Evolutionary conservation across 2,113 vertebrate genomes (phyloP), one percentile per base, ranked within the genome.

Genomic region (Xiphorhynchus elegans): DNA sequence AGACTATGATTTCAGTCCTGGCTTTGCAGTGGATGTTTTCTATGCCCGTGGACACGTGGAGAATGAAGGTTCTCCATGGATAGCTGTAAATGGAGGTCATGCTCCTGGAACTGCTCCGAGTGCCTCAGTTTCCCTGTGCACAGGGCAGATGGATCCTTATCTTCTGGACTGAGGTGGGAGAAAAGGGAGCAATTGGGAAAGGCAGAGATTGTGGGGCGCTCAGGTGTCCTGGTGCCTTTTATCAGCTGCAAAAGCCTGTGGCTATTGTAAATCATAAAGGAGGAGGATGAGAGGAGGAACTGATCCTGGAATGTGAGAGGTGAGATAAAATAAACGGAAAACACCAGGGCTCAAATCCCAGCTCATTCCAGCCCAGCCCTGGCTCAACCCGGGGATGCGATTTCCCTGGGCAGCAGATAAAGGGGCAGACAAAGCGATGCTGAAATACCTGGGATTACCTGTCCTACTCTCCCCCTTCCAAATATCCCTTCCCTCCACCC

Each of bases 251-350:
- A 75, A 17, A 94, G 35, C 86, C 83, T n/a, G 72, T 6, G 13
- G 96, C 86, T 75, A 67, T 67, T 89, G 80, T 87, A 97, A 95
- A 95, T 87, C 83, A 87, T 37, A 72, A 18, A 87, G 44, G 47
- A 93, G 90, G 35, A 96, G 94, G 72, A 73, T 20, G 50, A 82
- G 84, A 87, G 87, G 58, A 92, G 94, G 93, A 89, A 75, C 94
- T 13, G 89, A 58, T 89, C 73, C 69, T 68, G 91, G 94, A 97
- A 97, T 95, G 95, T 35, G 86, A 95, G 91, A 95, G 76, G 39
- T 59, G 88, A 95, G 95, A 96, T 92, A 95, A 96, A 96, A 95
- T 69, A 88, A 95, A 95, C 1, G 72, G 75, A 42, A 94, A 93
- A 77, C 19, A 8, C 66, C 83, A 15, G 73, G 53, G 56, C 28